Evolutionary conservation across 2,888 invertebrate genomes (phyloP).

Genomic region (Nowickia ferox): DNA sequence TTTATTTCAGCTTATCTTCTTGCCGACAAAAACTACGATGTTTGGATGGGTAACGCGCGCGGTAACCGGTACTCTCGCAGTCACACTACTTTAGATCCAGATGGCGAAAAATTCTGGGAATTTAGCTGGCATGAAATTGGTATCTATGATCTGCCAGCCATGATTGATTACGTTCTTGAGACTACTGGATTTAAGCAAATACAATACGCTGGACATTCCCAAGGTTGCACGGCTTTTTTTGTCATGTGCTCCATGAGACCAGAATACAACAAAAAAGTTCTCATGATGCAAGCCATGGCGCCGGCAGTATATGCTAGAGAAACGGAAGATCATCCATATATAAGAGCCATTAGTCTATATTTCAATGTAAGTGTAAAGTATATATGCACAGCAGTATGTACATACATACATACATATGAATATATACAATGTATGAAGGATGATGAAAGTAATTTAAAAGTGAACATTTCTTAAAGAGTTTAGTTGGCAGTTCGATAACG

Average conservation of each 20-base stretch:
- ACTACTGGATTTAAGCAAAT: constrained; percentile 84
- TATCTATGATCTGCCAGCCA: constrained; percentile 90
- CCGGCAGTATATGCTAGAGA: constrained; percentile 86
- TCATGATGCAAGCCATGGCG: constrained; percentile 87
- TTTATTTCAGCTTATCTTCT: constrained; percentile 83
- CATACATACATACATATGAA: too few species aligned
- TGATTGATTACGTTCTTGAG: constrained; percentile 88
- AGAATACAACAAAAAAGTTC: constrained; percentile 87
- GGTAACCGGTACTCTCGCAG: constrained; percentile 83
- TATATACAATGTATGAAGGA: too few species aligned
- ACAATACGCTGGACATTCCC: constrained; percentile 87
- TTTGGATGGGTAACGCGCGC: constrained; percentile 82
- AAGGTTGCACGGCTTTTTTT: constrained; percentile 89
- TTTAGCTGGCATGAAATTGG: constrained; percentile 95
- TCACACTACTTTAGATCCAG: constrained; percentile 80
- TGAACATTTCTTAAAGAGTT: constrained; percentile 74
- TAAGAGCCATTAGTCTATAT: constrained; percentile 80
- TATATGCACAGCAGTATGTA: too few species aligned
- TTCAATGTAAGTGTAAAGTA: constrained; percentile 78
- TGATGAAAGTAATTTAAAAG: too few species aligned
- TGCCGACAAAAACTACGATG: constrained; percentile 83
- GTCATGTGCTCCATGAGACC: constrained; percentile 87
- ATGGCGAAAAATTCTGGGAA: constrained; percentile 85
- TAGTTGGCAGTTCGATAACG: constrained; percentile 80
- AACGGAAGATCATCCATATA: constrained; percentile 81